Conservation (phyloP, 2,113 vertebrate genomes). For the Urocitellus parryii region DNA sequence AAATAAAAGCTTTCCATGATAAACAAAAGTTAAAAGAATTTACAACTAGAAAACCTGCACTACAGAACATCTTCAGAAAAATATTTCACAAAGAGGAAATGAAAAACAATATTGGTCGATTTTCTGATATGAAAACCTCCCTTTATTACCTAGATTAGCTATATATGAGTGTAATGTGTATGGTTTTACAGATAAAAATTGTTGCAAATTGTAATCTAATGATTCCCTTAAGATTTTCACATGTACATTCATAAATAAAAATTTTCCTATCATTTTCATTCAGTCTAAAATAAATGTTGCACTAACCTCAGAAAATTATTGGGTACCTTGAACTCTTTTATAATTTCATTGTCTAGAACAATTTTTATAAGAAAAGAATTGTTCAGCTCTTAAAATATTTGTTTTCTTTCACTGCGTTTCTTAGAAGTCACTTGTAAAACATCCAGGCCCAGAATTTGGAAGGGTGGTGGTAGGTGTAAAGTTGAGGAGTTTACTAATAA, state of each 20-base stretch:
- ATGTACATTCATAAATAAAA: not conserved
- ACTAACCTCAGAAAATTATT: not conserved
- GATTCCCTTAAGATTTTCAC: slow-evolving; percentile 14
- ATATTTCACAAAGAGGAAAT: too few relatives aligned
- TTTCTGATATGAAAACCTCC: not conserved
- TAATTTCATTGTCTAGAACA: not conserved
- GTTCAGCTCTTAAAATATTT: not conserved
- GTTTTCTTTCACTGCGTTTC: not conserved
- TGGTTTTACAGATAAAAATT: not conserved
- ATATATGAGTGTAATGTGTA: not conserved
- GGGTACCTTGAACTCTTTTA: not conserved
- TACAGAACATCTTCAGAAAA: too few relatives aligned
- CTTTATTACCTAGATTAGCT: not conserved
- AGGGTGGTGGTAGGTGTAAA: not conserved
- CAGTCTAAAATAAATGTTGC: not conserved
- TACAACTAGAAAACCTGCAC: too few relatives aligned
- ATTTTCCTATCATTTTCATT: not conserved
- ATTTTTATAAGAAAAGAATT: not conserved
- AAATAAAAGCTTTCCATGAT: too few relatives aligned
- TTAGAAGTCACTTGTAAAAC: not conserved
- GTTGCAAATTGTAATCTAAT: not conserved
- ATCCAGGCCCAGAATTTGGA: not conserved
- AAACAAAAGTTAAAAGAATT: too few relatives aligned
- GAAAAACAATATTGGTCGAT: not conserved
- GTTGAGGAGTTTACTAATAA: not conserved